Conservation (phyloP, 2,888 invertebrate species). For the Heliconius charithonia region DNA sequence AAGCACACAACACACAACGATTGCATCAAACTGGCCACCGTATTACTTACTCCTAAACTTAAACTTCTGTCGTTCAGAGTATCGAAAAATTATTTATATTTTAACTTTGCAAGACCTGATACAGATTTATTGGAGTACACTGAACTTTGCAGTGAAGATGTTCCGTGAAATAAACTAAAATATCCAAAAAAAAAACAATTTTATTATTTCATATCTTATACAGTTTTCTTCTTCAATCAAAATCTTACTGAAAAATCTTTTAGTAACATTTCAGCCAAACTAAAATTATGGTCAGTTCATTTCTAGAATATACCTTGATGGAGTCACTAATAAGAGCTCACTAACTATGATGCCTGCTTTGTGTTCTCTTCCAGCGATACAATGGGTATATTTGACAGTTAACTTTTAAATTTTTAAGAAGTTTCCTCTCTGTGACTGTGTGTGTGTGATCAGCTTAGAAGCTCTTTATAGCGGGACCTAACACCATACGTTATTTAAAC, state of each 20-base stretch:
- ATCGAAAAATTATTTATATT: constrained; percentile 67
- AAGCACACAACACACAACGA: constrained; percentile 39
- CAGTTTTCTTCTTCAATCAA: too few species aligned
- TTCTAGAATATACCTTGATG: background rate
- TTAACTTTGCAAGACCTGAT: constrained; percentile 64
- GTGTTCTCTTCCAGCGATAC: too few species aligned
- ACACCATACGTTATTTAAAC: too few species aligned
- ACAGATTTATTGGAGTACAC: constrained; percentile 66
- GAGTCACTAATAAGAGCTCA: background rate
- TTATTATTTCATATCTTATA: too few species aligned
- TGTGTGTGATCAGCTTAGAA: too few species aligned
- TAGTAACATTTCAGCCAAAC: too few species aligned
- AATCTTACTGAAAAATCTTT: too few species aligned
- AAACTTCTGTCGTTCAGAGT: constrained; percentile 68
- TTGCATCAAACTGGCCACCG: constrained; percentile 63
- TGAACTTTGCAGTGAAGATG: constrained; percentile 58
- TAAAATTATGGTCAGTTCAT: background rate
- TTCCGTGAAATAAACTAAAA: background rate
- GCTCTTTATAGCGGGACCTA: too few species aligned
- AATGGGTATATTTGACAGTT: too few species aligned
- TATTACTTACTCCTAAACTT: constrained; percentile 60
- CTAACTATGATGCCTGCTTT: too few species aligned
- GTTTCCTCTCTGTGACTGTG: too few species aligned
- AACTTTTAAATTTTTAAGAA: too few species aligned
- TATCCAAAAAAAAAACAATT: background rate